Base-by-base conservation (phyloP, 2,888 invertebrate species). In the Scaptomyza caliginosa region DNA sequence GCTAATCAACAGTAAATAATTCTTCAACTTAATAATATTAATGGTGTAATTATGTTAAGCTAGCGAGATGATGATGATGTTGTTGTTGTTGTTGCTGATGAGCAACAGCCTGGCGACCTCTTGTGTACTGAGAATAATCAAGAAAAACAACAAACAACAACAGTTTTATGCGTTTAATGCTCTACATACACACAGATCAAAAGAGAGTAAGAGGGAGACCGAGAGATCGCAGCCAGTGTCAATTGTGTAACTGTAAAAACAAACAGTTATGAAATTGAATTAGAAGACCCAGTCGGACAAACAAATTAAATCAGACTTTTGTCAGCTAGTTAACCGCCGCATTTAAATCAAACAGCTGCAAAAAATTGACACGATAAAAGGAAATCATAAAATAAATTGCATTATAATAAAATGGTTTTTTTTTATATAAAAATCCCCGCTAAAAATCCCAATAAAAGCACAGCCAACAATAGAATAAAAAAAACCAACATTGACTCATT, bases 331-430 rank as follows among this genome's bases (percentile, higher is more conserved):
- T 21, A 30, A 17, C 34, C 34, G n/a, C n/a, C n/a, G n/a, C 16
- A 2, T 17, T 36, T 51, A 67, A 74, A 74, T 66, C 57, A 60
- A 74, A 67, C 74, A 66, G 63, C 69, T 52, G 21, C 67, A 69
- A 59, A 68, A 68, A 80, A 60, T 74, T 77, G 69, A 50, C 42
- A 55, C 55, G 16, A 6, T 70, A 62, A 52, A 63, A 55, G 59
- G 63, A 71, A 64, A 54, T 50, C 45, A 10, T n/a, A n/a, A n/a
- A n/a, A n/a, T n/a, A n/a, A n/a, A n/a, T n/a, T n/a, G n/a, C n/a
- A n/a, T n/a, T n/a, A n/a, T n/a, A n/a, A n/a, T n/a, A n/a, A n/a
- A n/a, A n/a, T n/a, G n/a, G n/a, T n/a, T n/a, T n/a, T n/a, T n/a
- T n/a, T n/a, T n/a, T n/a, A 24, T 7, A 32, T 3, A 46, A 42